Conservation (phyloP, 2,113 vertebrate species). For the Siniperca chuatsi region DNA sequence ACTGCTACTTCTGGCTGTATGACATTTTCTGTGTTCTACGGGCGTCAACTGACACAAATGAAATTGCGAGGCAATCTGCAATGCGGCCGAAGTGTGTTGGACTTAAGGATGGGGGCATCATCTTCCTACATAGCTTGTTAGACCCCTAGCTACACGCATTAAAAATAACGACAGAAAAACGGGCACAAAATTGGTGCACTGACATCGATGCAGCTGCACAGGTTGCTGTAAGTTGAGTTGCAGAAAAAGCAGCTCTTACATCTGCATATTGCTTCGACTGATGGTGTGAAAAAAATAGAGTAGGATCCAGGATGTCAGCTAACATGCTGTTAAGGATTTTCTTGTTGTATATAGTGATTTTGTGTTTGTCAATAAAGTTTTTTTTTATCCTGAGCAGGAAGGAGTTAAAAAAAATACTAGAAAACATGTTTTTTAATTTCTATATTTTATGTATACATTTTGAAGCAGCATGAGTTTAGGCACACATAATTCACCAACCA, state of each 20-base stretch:
- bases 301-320: too few species aligned
- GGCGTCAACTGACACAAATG: neutral
- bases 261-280: too few species aligned
- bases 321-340: too few species aligned
- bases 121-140: neutral
- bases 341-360: too few species aligned
- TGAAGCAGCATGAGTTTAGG: too few species aligned
- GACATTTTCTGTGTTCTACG: neutral
- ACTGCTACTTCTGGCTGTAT: neutral
- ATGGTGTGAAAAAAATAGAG: too few species aligned
- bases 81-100: neutral
- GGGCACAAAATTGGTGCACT: neutral
- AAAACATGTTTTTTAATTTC: too few species aligned
- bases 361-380: too few species aligned
- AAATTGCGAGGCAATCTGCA: neutral
- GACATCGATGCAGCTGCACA: neutral
- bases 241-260: neutral
- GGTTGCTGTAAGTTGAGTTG: neutral
- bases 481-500: too few species aligned
- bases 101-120: neutral
- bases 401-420: too few species aligned
- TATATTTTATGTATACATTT: too few species aligned
- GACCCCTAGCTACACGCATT: neutral
- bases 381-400: too few species aligned
- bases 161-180: neutral